Evolutionary conservation across 2,888 invertebrate species (phyloP), one percentile per base, ranked within the genome.

Genomic region (Sclerodermus sp.): DNA sequence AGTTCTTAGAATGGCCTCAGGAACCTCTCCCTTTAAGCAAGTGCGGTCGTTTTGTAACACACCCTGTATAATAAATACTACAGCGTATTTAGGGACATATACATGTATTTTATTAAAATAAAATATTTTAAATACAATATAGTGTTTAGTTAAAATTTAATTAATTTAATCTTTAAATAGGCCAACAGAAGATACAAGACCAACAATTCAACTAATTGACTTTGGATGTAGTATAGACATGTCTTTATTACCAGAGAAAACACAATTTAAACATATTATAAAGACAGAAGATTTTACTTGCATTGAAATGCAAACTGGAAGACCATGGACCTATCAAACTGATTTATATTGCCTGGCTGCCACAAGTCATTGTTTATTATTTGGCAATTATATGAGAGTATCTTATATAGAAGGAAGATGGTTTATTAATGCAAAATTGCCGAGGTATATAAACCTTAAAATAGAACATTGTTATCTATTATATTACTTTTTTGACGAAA

Each of bases 161-260:
- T n/a, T n/a, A n/a, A n/a, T n/a, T n/a, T n/a, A n/a, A n/a, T n/a
- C 13, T 34, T 3, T 12, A 12, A 12, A 12, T 34, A 86, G 86
- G 66, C 83, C 88, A 23, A 83, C 84, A 53, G 86, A 87, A 79
- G 82, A 83, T 82, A 75, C 82, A 55, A 80, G 84, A 47, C 85
- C 89, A 36, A 86, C 87, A 23, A 79, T 96, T 64, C 91, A 92
- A 72, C 80, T 97, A 47, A 96, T 96, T 68, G 97, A 97, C 79
- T 93, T 93, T 79, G 97, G 97, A 30, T 90, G 93, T 70, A 89
- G 93, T 61, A 96, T 97, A 73, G 97, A 97, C 76, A 91, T 96
- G 91, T 85, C 85, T 41, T 80, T 91, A 57, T 91, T 91, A 69
- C 89, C 91, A 12, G 81, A 86, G 58, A 87, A 84, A 39, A 90